A percentile compares a stretch with the other conserved stretches of the same genome.
Evolutionary conservation across 2,888 invertebrate genomes (phyloP).

Genomic region (Hermodice carunculata): DNA sequence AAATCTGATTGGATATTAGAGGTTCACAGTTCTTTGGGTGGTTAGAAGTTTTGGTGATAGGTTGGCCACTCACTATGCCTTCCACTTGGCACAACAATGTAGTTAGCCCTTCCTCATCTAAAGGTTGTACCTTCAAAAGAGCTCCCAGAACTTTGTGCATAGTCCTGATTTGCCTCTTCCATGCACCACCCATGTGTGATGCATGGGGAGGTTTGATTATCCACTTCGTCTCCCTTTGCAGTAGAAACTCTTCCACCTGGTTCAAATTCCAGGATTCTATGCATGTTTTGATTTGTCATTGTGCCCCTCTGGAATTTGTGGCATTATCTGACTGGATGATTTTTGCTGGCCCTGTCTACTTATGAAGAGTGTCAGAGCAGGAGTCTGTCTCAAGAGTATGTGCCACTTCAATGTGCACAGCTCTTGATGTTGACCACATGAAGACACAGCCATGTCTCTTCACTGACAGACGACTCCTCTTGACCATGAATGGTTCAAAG

Average conservation of each 20-base stretch:
- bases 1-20: too few relatives aligned
- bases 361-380: constrained; percentile 1
- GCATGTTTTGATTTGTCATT: too few relatives aligned
- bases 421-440: too few relatives aligned
- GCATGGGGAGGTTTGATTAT: constrained; percentile 9
- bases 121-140: not conserved
- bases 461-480: not conserved
- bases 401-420: constrained; percentile 14
- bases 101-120: not conserved
- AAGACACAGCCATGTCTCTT: too few relatives aligned
- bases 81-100: constrained; percentile 11
- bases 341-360: not conserved
- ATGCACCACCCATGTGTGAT: not conserved
- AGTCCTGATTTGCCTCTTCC: constrained; percentile 3
- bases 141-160: not conserved
- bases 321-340: constrained; percentile 10
- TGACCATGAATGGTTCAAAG: constrained; percentile 5
- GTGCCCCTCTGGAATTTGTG: too few relatives aligned
- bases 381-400: constrained; percentile 11
- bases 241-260: not conserved
- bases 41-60: not conserved
- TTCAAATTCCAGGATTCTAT: not conserved
- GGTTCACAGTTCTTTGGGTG: constrained; percentile 3
- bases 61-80: constrained; percentile 4
- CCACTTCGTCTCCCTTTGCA: constrained; percentile 2